A percentile compares a stretch with the other conserved stretches of the same genome.
Conservation (phyloP, 2,888 invertebrate species). For the Heliconius ethilla region DNA sequence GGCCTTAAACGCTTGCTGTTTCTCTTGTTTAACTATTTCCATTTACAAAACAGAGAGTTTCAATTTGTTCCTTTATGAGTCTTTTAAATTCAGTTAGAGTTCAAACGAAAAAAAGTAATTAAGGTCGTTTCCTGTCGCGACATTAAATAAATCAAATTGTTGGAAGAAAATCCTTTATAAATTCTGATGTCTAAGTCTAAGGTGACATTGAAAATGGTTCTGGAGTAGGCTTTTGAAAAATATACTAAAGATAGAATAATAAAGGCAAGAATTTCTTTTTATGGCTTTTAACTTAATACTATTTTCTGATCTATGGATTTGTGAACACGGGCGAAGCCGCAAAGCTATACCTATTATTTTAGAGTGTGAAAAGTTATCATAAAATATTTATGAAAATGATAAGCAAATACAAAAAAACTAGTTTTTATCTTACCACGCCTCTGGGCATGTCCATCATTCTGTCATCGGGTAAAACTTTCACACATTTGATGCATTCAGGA, state of each 20-base stretch:
- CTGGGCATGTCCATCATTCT: constrained; percentile 44
- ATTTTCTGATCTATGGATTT: too few species aligned
- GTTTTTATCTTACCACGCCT: constrained; percentile 24
- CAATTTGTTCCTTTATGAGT: constrained; percentile 53
- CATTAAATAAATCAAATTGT: constrained; percentile 62
- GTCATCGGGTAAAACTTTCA: constrained; percentile 45
- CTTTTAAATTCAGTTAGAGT: constrained; percentile 55
- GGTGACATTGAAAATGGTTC: constrained; percentile 29
- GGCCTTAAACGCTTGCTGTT: constrained; percentile 14
- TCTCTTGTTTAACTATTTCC: constrained; percentile 48
- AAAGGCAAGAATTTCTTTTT: too few species aligned
- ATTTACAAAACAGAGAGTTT: constrained; percentile 50
- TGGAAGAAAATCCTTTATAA: constrained; percentile 55
- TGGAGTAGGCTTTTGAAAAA: constrained; percentile 5
- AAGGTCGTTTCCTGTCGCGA: constrained; percentile 58
- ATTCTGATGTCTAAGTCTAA: constrained; percentile 43
- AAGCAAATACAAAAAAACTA: constrained; percentile 17
- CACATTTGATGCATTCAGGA: constrained; percentile 45
- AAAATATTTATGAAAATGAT: constrained; percentile 5
- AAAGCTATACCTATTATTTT: too few species aligned
- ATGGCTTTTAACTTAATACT: too few species aligned
- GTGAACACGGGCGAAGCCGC: too few species aligned
- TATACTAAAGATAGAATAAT: not conserved
- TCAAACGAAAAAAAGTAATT: constrained; percentile 71
- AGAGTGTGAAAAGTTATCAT: not conserved